A percentile compares a stretch with the other conserved stretches of the same genome.
Conservation (phyloP, 2,113 vertebrate species). For the Amazona vittata region DNA sequence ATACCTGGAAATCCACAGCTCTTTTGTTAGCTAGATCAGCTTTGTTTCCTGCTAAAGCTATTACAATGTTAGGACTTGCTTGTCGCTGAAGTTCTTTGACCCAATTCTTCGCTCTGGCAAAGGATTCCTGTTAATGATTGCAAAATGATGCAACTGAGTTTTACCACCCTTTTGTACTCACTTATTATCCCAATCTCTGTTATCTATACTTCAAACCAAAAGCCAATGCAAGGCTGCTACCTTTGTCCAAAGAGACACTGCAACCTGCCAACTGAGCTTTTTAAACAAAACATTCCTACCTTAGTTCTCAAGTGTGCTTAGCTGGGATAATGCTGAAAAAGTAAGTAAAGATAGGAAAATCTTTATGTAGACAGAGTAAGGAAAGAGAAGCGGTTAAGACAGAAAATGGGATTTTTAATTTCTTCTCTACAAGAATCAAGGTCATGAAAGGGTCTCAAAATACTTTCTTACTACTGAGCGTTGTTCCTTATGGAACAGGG, state of each 20-base stretch:
- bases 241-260: neutral
- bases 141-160: constrained; percentile 54
- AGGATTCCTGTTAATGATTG: constrained; percentile 89
- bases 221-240: neutral
- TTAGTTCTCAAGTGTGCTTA: neutral
- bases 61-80: constrained; percentile 99
- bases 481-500: neutral
- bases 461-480: neutral
- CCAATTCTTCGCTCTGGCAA: constrained; percentile 99
- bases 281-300: neutral
- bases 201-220: constrained; percentile 21
- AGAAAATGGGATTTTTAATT: neutral
- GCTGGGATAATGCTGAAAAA: neutral
- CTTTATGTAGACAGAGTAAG: neutral
- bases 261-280: neutral
- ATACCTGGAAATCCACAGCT: constrained; percentile 96
- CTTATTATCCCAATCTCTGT: neutral
- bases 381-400: neutral
- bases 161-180: constrained; percentile 9
- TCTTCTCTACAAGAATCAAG: neutral
- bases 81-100: constrained; percentile 99
- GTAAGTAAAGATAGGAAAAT: neutral
- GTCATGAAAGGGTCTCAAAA: neutral
- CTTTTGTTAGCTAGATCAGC: constrained; percentile 96
- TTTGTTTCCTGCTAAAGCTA: constrained; percentile 99